Conservation (phyloP, 2,113 vertebrate species). For the Vulpes ferrilata region DNA sequence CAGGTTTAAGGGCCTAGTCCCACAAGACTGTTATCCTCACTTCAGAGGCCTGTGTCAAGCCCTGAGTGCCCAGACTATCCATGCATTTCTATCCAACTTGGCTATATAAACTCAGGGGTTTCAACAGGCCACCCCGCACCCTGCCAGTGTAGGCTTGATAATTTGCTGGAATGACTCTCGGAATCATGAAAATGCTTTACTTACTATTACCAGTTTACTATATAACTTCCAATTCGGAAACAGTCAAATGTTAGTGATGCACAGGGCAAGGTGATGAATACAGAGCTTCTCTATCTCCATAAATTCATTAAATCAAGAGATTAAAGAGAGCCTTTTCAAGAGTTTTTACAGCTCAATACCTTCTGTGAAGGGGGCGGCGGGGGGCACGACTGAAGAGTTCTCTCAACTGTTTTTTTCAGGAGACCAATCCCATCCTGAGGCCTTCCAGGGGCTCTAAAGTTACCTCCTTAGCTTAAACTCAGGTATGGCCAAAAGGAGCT, state of each 20-base stretch:
- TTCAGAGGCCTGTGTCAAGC: not conserved
- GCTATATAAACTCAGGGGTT: not conserved
- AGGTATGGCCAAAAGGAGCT: not conserved
- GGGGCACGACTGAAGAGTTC: not conserved
- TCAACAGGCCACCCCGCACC: not conserved
- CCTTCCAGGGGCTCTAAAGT: not conserved
- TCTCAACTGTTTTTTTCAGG: not conserved
- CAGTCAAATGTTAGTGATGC: not conserved
- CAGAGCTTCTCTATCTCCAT: not conserved
- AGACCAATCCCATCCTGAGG: not conserved
- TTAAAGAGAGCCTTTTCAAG: not conserved
- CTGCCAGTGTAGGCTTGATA: not conserved
- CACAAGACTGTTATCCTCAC: not conserved
- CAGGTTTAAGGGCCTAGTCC: not conserved
- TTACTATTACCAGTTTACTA: not conserved
- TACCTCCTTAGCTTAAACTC: not conserved
- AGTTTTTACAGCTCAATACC: not conserved
- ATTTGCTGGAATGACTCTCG: not conserved
- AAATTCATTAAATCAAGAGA: not conserved
- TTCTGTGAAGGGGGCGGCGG: not conserved
- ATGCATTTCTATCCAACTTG: not conserved
- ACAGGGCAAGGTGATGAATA: not conserved
- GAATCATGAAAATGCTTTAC: not conserved
- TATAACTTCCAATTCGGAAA: not conserved
- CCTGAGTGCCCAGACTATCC: not conserved